Evolutionary conservation across 2,888 invertebrate species (phyloP).

Genomic region (Stenoptilia bipunctidactyla): DNA sequence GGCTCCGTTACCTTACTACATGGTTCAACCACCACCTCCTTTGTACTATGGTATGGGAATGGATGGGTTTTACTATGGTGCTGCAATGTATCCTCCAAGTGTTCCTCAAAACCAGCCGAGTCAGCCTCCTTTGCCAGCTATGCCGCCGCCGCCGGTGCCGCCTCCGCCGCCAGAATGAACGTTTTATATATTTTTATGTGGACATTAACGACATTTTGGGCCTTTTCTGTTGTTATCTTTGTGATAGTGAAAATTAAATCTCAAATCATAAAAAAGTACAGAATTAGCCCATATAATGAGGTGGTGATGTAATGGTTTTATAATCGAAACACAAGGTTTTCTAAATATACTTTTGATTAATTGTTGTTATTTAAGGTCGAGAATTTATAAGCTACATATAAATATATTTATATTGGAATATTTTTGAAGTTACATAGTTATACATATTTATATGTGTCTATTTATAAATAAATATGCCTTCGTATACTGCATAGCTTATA

Average conservation of each 20-base stretch:
- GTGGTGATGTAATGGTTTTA: no score
- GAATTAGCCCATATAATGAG: no score
- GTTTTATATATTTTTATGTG: conserved; percentile 6
- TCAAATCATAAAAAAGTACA: no score
- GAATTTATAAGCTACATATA: no score
- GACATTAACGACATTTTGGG: conserved; percentile 5
- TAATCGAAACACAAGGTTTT: no score
- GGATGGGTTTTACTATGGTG: conserved; percentile 33
- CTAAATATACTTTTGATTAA: no score
- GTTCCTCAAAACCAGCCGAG: conserved; percentile 30
- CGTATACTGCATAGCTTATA: neutral
- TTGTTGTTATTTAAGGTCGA: no score
- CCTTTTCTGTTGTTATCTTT: no score
- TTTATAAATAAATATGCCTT: neutral
- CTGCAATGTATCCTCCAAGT: conserved; percentile 11
- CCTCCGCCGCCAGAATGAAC: conserved; percentile 68
- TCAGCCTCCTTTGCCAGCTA: conserved; percentile 17
- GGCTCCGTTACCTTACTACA: conserved; percentile 43
- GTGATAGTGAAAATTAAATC: no score
- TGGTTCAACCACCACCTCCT: conserved; percentile 55
- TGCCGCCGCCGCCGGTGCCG: conserved; percentile 43
- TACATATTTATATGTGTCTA: neutral
- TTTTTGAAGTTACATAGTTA: neutral
- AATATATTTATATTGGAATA: neutral
- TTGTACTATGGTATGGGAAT: conserved; percentile 34